phyloP scores from a whole-genome alignment of 2,888 invertebrate species.

The Heliconius charithonia region DNA sequence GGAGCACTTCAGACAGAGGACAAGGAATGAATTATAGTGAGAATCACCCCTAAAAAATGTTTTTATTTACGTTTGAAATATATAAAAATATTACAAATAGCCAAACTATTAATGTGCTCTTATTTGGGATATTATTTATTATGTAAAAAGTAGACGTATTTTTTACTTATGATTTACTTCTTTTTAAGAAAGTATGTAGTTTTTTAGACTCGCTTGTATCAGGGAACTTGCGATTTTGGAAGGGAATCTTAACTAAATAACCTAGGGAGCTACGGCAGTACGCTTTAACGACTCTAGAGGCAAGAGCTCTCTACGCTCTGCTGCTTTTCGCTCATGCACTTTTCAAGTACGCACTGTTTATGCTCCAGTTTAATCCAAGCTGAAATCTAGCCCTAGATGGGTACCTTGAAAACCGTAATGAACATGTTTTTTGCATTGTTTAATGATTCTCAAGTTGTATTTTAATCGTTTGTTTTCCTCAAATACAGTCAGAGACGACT shows the following conservation, averaged over 20 bases:
- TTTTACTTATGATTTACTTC: not conserved
- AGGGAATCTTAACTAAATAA: conserved; percentile 66
- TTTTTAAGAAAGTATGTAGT: no score
- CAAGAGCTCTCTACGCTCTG: conserved; percentile 65
- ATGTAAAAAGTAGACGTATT: not conserved
- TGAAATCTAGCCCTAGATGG: conserved; percentile 21
- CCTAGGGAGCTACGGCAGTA: conserved; percentile 53
- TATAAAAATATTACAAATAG: not conserved
- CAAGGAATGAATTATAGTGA: conserved; percentile 44
- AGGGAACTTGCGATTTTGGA: conserved; percentile 52
- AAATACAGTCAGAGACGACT: not conserved
- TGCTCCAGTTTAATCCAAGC: conserved; percentile 58
- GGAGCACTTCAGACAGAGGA: conserved; percentile 38
- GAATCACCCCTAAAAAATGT: conserved; percentile 30
- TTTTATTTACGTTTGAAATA: conserved; percentile 31
- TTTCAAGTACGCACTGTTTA: conserved; percentile 79
- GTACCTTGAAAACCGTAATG: conserved; percentile 14
- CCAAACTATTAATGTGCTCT: not conserved
- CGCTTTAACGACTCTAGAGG: conserved; percentile 69
- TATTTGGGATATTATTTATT: not conserved
- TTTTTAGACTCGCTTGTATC: conserved; percentile 4
- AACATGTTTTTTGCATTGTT: not conserved
- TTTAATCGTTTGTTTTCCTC: no score
- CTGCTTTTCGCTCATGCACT: conserved; percentile 73
- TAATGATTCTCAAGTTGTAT: conserved; percentile 5